phyloP scores from a whole-genome alignment of 1,140 invertebrate species.

The Homarus americanus region DNA sequence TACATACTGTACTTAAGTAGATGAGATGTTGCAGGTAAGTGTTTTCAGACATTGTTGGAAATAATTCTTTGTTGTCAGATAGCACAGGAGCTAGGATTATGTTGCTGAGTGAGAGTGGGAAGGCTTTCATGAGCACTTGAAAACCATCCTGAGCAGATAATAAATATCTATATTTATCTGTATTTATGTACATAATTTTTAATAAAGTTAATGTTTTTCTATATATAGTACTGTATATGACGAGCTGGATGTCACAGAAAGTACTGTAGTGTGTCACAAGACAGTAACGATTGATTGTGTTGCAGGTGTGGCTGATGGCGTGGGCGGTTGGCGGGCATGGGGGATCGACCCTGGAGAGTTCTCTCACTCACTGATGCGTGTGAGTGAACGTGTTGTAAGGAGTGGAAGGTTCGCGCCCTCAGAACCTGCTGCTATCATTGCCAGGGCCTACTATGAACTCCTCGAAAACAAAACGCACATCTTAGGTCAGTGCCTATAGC shows the following conservation, averaged over 20 bases:
- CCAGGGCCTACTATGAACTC: slow-evolving; percentile 94
- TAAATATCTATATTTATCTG: not conserved
- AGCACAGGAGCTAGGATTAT: too few species aligned
- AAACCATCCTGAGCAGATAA: too few species aligned
- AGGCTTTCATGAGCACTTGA: too few species aligned
- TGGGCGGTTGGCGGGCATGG: slow-evolving; percentile 97
- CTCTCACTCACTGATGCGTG: slow-evolving; percentile 94
- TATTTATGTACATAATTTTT: not conserved
- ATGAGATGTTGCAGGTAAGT: too few species aligned
- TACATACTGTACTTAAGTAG: too few species aligned
- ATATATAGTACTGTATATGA: too few species aligned
- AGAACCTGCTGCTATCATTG: slow-evolving; percentile 91
- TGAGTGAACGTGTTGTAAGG: slow-evolving; percentile 93
- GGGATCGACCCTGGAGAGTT: slow-evolving; percentile 98
- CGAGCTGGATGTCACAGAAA: too few species aligned
- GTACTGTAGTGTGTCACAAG: not conserved
- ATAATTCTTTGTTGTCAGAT: too few species aligned
- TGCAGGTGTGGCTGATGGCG: slow-evolving; percentile 92
- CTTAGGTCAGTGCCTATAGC: slow-evolving; percentile 61
- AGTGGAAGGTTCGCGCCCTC: slow-evolving; percentile 89
- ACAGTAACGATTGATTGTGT: not conserved
- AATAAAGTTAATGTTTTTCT: too few species aligned
- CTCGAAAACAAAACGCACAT: slow-evolving; percentile 90
- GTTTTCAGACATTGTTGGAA: too few species aligned
- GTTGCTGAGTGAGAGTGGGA: too few species aligned